phyloP scores from a whole-genome alignment of 2,797 vertebrate species.

The Dipus sagitta region DNA sequence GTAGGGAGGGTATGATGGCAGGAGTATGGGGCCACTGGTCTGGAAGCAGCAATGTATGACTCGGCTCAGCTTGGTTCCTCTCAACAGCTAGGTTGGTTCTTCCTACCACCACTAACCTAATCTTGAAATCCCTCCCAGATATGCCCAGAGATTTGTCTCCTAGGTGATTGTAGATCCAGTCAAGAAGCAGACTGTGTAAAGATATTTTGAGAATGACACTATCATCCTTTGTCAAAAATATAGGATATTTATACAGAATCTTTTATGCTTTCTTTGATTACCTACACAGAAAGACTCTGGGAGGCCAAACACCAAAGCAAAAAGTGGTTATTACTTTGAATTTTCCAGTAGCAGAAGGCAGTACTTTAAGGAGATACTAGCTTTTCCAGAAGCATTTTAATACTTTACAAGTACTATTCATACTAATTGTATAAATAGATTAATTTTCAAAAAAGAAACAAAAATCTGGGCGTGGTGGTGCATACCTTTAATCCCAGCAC shows the following conservation, averaged over 20 bases:
- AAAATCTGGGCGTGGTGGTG: neutral
- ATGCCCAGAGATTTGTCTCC: too few species aligned
- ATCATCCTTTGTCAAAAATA: constrained; percentile 15
- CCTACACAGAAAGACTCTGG: neutral
- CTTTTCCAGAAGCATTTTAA: constrained; percentile 28
- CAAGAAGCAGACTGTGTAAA: neutral
- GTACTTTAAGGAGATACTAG: neutral
- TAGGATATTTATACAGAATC: neutral
- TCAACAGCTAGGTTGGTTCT: too few species aligned
- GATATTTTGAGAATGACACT: constrained; percentile 1
- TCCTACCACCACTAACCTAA: too few species aligned
- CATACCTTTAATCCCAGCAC: too few species aligned
- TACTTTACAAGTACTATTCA: neutral
- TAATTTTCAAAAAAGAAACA: constrained; percentile 40
- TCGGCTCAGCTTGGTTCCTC: too few species aligned
- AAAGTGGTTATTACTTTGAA: neutral
- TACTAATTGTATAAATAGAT: neutral
- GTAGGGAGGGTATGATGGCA: too few species aligned
- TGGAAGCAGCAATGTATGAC: too few species aligned
- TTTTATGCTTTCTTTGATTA: neutral
- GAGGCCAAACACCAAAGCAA: neutral
- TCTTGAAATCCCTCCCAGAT: too few species aligned
- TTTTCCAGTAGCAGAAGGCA: neutral
- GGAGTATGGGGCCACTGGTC: too few species aligned
- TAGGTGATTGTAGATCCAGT: too few species aligned